These are phyloP conservation scores for Chinchilla lanigera DNA, from an alignment of 2,113 vertebrate species.

Conservation along the genomic window DNA sequence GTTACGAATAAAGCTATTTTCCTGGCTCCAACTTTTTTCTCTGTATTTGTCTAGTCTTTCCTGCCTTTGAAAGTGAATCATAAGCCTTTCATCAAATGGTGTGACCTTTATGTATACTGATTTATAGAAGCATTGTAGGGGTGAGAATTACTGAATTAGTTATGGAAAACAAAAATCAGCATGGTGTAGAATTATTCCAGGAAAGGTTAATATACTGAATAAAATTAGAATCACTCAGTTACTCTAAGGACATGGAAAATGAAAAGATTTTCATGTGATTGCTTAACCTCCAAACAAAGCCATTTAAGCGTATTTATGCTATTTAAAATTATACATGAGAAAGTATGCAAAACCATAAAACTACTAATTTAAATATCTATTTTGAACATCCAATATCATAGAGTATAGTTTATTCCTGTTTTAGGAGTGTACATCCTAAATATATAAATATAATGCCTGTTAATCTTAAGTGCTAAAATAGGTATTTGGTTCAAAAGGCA, in stretches of 20 bases:
- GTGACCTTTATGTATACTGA: slow-evolving; percentile 35
- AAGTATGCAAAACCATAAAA: slow-evolving; percentile 54
- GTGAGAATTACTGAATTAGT: slow-evolving; percentile 19
- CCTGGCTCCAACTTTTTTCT: background rate
- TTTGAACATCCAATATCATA: slow-evolving; percentile 9
- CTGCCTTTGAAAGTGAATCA: background rate
- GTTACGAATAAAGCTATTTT: slow-evolving; percentile 9
- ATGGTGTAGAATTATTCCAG: slow-evolving; percentile 12
- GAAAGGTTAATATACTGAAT: slow-evolving; percentile 26
- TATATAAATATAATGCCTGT: background rate
- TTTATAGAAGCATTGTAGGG: background rate
- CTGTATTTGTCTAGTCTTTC: slow-evolving; percentile 1
- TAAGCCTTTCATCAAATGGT: background rate
- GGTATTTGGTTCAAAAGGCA: slow-evolving; percentile 47
- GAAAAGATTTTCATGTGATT: slow-evolving; percentile 22
- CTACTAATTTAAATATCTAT: slow-evolving; percentile 57
- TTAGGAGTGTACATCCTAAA: background rate
- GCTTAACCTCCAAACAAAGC: slow-evolving; percentile 46
- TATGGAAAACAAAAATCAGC: slow-evolving; percentile 18
- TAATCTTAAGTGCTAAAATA: slow-evolving; percentile 39
- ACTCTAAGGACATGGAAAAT: slow-evolving; percentile 25
- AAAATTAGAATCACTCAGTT: slow-evolving; percentile 45
- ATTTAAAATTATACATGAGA: slow-evolving; percentile 43
- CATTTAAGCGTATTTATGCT: slow-evolving; percentile 23
- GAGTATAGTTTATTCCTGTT: slow-evolving; percentile 51